These are phyloP conservation scores for Rhea pennata DNA, from an alignment of 2,113 vertebrate species.

Conservation along the genomic window DNA sequence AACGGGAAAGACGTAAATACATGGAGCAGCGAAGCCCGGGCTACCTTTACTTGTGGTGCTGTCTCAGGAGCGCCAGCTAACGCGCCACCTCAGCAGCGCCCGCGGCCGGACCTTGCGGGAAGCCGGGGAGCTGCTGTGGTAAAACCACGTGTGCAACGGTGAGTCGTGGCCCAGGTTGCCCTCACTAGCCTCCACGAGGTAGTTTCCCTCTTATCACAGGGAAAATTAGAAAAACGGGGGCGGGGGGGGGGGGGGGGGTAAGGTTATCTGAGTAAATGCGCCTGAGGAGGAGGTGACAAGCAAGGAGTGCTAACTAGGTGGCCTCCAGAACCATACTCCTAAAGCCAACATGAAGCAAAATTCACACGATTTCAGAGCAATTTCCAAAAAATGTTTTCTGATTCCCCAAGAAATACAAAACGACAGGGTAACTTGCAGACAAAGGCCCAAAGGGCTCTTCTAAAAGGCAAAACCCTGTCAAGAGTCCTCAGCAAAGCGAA, in stretches of 20 bases:
- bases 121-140: background rate
- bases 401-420: accelerated
- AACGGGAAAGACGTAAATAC: accelerated
- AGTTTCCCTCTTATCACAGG: accelerated
- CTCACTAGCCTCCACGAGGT: accelerated
- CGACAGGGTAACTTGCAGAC: no score
- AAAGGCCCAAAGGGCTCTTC: no score
- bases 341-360: background rate
- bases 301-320: background rate
- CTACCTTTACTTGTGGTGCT: no score
- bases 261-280: no score
- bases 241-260: no score
- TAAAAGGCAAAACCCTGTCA: background rate
- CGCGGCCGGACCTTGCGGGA: no score
- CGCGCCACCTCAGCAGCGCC: no score
- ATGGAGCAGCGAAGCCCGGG: accelerated
- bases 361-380: background rate
- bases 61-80: no score
- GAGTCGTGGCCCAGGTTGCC: accelerated
- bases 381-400: accelerated
- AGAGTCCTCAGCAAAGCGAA: accelerated
- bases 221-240: no score
- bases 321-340: accelerated
- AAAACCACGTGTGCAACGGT: accelerated
- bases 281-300: no score